Evolutionary conservation across 2,797 vertebrate genomes (phyloP).

Genomic region (Schizothorax lantsangensis): DNA sequence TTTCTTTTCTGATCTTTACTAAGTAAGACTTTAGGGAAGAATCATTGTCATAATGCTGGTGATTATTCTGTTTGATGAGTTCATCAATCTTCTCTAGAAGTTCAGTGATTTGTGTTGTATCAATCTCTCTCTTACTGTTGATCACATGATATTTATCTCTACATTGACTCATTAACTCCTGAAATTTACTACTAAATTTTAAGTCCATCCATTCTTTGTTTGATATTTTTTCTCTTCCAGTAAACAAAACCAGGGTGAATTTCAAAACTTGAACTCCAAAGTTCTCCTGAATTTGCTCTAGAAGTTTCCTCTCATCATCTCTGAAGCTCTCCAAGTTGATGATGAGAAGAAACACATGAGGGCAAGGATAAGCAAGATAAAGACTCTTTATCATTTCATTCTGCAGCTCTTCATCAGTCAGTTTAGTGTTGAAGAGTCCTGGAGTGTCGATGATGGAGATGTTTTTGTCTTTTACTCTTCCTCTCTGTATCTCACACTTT

Average conservation of each 20-base stretch:
- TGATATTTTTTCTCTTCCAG: conserved; percentile 45
- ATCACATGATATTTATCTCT: conserved; percentile 60
- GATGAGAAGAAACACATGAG: conserved; percentile 46
- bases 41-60: conserved; percentile 47
- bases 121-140: conserved; percentile 50
- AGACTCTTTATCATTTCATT: neutral
- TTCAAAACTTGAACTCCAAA: conserved; percentile 61
- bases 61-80: conserved; percentile 55
- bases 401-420: no score
- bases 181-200: neutral
- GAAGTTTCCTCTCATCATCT: conserved; percentile 48
- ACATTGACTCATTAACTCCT: neutral
- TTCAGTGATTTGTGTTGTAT: neutral
- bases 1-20: no score
- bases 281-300: conserved; percentile 60
- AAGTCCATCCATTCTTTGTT: neutral
- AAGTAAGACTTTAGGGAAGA: no score
- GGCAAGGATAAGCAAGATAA: neutral
- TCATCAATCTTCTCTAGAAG: conserved; percentile 64
- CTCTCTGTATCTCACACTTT: no score
- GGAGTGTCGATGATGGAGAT: no score
- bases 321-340: conserved; percentile 59
- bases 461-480: no score
- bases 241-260: conserved; percentile 64
- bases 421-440: no score